Percentiles rank a stretch among this genome's conserved stretches.
These are phyloP conservation scores for Ochotona princeps DNA, from an alignment of 2,113 vertebrate genomes.

Conservation along the genomic window DNA sequence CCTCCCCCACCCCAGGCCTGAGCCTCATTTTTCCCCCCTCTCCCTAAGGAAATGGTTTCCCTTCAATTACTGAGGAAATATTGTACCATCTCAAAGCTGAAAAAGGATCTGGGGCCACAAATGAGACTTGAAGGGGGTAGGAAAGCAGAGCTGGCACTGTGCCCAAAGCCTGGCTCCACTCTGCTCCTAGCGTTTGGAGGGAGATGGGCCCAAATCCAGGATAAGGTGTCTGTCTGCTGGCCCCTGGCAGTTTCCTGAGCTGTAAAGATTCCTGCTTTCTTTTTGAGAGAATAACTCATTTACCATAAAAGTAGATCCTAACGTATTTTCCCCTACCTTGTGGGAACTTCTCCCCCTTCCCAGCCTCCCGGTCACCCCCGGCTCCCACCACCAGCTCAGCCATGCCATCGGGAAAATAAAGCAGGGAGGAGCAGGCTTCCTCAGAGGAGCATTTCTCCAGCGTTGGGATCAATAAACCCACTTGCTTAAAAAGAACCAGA, in stretches of 20 bases:
- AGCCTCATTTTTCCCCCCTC: conserved; percentile 6
- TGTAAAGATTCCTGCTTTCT: conserved; percentile 25
- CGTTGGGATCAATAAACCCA: conserved; percentile 78
- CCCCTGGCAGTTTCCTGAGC: conserved; percentile 19
- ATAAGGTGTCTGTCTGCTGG: conserved; percentile 37
- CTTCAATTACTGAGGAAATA: conserved; percentile 61
- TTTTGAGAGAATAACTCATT: conserved; percentile 48
- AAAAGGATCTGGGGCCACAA: conserved; percentile 73
- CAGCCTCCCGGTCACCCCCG: neutral
- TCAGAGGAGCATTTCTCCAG: conserved; percentile 78
- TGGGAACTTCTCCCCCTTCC: neutral
- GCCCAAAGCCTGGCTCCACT: conserved; percentile 40
- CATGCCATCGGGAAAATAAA: conserved; percentile 64
- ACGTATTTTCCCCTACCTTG: neutral
- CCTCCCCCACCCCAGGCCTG: neutral
- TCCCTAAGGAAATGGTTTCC: conserved; percentile 59
- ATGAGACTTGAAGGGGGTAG: conserved; percentile 37
- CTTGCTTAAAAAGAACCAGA: conserved; percentile 83
- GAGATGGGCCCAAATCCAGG: conserved; percentile 45
- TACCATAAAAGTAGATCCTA: conserved; percentile 36
- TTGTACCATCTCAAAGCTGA: conserved; percentile 67
- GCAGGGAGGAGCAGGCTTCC: conserved; percentile 71
- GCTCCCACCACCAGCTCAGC: conserved; percentile 16
- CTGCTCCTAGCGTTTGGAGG: conserved; percentile 64
- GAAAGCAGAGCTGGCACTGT: conserved; percentile 54